Evolutionary conservation across 2,888 invertebrate species (phyloP).

Genomic region (Morpho achilles): DNA sequence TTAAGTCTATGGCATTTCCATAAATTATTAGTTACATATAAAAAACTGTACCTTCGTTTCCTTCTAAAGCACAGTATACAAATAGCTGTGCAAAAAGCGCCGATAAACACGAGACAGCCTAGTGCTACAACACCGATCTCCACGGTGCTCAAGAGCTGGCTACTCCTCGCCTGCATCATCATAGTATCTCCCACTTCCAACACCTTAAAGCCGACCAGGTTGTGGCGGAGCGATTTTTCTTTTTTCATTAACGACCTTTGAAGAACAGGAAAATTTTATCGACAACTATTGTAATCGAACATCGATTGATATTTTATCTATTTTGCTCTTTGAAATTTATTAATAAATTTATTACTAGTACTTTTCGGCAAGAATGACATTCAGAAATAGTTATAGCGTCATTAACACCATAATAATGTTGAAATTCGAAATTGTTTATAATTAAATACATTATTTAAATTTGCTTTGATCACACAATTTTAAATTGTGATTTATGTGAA

Average conservation of each 20-base stretch:
- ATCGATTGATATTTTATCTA: too few species aligned
- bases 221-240: conserved; percentile 80
- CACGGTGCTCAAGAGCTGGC: conserved; percentile 80
- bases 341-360: too few species aligned
- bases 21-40: not conserved
- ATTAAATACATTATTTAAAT: too few species aligned
- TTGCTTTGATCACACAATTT: too few species aligned
- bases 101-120: conserved; percentile 89
- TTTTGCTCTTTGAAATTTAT: too few species aligned
- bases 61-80: conserved; percentile 86
- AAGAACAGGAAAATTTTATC: not conserved
- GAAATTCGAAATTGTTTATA: too few species aligned
- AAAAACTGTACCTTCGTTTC: conserved; percentile 73
- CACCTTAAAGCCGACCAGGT: conserved; percentile 83
- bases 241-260: conserved; percentile 81
- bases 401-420: too few species aligned
- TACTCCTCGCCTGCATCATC: conserved; percentile 57
- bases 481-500: too few species aligned
- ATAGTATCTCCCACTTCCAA: conserved; percentile 80
- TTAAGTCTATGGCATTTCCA: not conserved
- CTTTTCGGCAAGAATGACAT: too few species aligned
- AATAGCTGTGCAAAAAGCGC: conserved; percentile 87
- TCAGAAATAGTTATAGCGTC: too few species aligned
- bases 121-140: conserved; percentile 90
- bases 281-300: too few species aligned